Percentiles rank a stretch among this genome's conserved stretches.
These are phyloP conservation scores for Octopus sinensis DNA, from an alignment of 1,140 invertebrate genomes.

Conservation along the genomic window DNA sequence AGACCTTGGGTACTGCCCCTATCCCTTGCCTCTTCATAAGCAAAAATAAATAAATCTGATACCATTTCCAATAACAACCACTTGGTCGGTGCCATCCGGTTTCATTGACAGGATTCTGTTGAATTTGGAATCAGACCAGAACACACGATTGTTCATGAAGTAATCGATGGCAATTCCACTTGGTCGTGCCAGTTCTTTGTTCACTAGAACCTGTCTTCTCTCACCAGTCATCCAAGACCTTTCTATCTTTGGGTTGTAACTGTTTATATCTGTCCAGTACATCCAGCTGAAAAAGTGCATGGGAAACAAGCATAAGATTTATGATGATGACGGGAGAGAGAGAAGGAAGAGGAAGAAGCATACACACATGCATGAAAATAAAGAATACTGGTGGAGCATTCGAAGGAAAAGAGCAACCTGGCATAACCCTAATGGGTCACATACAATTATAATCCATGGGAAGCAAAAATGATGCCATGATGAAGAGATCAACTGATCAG, in stretches of 20 bases:
- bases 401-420: too few species aligned
- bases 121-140: conserved; percentile 93
- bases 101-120: conserved; percentile 87
- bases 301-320: too few species aligned
- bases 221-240: conserved; percentile 91
- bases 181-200: conserved; percentile 76
- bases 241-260: conserved; percentile 67
- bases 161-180: conserved; percentile 87
- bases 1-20: neutral
- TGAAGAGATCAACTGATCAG: too few species aligned
- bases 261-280: conserved; percentile 70
- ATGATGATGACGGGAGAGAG: too few species aligned
- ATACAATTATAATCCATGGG: too few species aligned
- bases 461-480: too few species aligned
- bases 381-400: too few species aligned
- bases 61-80: conserved; percentile 70
- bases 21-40: neutral
- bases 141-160: conserved; percentile 76
- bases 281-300: too few species aligned
- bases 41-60: conserved; percentile 1
- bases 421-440: too few species aligned
- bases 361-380: too few species aligned
- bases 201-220: conserved; percentile 75
- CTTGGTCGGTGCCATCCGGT: conserved; percentile 77
- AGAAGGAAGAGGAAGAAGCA: too few species aligned